These are phyloP conservation scores for Microplitis demolitor DNA, from an alignment of 1,140 invertebrate genomes.

Conservation along the genomic window DNA sequence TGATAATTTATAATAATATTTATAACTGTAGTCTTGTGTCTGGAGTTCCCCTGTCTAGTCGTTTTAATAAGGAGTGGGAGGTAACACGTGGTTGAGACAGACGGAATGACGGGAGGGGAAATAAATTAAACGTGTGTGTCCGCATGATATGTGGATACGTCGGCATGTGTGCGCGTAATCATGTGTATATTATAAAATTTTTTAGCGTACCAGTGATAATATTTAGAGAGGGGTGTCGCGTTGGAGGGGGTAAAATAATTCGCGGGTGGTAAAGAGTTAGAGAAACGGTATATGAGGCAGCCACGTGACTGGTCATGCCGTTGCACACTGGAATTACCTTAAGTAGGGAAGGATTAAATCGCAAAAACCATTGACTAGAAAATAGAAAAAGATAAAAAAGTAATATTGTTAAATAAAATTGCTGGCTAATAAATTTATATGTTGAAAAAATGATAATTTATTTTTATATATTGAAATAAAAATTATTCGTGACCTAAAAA, in stretches of 20 bases:
- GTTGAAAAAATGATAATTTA: neutral
- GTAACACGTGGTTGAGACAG: slow-evolving; percentile 26
- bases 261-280: neutral
- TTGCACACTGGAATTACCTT: neutral
- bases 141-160: neutral
- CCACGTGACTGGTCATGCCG: slow-evolving; percentile 22
- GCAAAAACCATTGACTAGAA: neutral
- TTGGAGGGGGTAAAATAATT: no score
- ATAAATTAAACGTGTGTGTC: neutral
- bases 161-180: neutral
- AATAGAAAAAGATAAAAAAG: neutral
- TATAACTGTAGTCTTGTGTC: neutral
- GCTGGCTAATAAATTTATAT: neutral
- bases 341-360: neutral
- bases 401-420: neutral
- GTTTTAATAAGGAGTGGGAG: slow-evolving; percentile 1
- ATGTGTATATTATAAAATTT: neutral
- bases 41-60: neutral
- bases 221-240: no score
- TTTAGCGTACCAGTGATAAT: no score
- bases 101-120: neutral
- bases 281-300: neutral
- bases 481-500: neutral
- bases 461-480: neutral
- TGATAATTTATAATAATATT: no score